Evolutionary conservation across 2,113 vertebrate species (phyloP).

Genomic region (Gallinago paraguaiae): DNA sequence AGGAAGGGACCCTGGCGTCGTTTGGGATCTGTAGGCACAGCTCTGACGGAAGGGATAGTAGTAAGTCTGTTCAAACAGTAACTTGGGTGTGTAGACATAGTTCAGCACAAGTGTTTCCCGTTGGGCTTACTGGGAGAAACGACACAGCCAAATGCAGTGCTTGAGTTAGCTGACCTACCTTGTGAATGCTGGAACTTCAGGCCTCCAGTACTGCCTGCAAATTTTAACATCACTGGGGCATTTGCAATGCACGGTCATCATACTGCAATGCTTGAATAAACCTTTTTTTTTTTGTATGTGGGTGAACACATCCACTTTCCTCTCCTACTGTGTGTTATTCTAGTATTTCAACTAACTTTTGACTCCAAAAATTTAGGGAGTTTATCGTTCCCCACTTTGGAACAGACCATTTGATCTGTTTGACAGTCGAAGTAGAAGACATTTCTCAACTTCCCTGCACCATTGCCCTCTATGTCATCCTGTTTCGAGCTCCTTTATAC

Average conservation of each 20-base stretch:
- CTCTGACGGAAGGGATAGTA: neutral
- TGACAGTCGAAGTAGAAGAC: neutral
- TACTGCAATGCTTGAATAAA: conserved; percentile 33
- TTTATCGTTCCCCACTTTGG: neutral
- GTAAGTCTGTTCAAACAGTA: neutral
- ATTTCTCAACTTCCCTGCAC: conserved; percentile 5
- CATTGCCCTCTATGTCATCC: neutral
- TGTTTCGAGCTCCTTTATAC: neutral
- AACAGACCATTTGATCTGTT: conserved; percentile 25
- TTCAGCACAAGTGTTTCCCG: neutral
- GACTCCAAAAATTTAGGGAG: neutral
- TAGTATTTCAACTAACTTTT: conserved; percentile 33
- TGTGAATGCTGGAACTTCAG: neutral
- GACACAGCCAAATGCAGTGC: neutral
- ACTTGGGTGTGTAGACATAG: neutral
- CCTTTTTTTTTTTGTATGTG: conserved; percentile 11
- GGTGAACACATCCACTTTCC: conserved; percentile 14
- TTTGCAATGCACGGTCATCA: conserved; percentile 4
- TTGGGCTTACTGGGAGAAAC: neutral
- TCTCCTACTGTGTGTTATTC: conserved; percentile 38
- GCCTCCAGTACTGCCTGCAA: neutral
- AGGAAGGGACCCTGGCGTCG: neutral
- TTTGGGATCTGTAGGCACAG: neutral
- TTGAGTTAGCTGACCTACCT: neutral
- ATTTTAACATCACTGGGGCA: neutral